Evolutionary conservation across 1,140 invertebrate species (phyloP).

Genomic region (Scaptomyza pallida): DNA sequence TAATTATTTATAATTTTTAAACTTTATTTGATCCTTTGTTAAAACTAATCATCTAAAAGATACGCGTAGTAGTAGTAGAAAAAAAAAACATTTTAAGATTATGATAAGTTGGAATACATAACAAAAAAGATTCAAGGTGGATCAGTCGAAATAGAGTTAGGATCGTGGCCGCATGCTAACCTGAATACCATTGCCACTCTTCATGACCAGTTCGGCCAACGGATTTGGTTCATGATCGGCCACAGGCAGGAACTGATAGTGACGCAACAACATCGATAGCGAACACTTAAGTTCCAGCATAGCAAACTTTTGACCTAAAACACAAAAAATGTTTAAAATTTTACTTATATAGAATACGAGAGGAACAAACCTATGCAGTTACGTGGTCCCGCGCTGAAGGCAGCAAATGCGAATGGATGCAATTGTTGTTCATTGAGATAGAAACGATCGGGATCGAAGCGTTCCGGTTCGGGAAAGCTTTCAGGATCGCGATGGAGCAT

Average conservation of each 20-base stretch:
- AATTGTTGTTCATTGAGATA: slow-evolving; percentile 84
- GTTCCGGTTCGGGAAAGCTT: slow-evolving; percentile 87
- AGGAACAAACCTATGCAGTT: slow-evolving; percentile 87
- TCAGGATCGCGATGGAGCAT: slow-evolving; percentile 87
- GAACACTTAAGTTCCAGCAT: slow-evolving; percentile 84
- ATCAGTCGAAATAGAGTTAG: not conserved
- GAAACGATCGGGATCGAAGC: slow-evolving; percentile 89
- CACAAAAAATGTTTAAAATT: too few species aligned
- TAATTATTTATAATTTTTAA: too few species aligned
- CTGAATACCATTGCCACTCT: slow-evolving; percentile 83
- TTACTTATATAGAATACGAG: too few species aligned
- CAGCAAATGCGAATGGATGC: slow-evolving; percentile 86
- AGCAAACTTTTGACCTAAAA: slow-evolving; percentile 84
- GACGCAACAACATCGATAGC: slow-evolving; percentile 79
- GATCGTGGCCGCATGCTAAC: slow-evolving; percentile 70
- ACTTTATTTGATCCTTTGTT: not conserved
- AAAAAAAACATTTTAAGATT: slow-evolving; percentile 3
- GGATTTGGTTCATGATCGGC: slow-evolving; percentile 61
- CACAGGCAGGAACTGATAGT: slow-evolving; percentile 78
- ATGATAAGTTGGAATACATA: not conserved
- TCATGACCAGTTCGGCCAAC: slow-evolving; percentile 80
- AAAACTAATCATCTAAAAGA: not conserved
- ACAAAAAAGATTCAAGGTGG: not conserved
- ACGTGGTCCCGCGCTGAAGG: slow-evolving; percentile 88
- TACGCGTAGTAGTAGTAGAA: not conserved